Evolutionary conservation across 2,888 invertebrate species (phyloP), one percentile per base, ranked within the genome.

Genomic region (Nipponacmea schrenckii): DNA sequence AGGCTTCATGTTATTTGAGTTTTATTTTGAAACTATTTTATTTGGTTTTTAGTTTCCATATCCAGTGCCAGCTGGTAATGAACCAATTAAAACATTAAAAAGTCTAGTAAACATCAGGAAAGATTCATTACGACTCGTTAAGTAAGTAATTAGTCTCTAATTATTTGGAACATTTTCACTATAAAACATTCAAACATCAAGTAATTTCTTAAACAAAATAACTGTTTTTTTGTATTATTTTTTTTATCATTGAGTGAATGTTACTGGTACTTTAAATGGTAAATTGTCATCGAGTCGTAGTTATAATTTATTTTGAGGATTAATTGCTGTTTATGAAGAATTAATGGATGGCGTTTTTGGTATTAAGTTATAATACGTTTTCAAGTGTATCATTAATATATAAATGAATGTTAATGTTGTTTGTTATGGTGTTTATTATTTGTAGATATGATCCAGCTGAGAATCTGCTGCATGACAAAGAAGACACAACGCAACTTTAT

Each of bases 101-200:
- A 95, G 97, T 88, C 91, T 98, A 70, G 94, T 99, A 0, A 98
- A 99, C 88, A 97, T 99, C 75, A 92, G 99, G 65, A 98, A 98
- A 87, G 98, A 99, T 90, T 97, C 98, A 0, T 91, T 99, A 62
- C 92, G 96, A 76, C 94, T 99, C 89, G 94, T 97, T 27, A 93
- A 95, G 90, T 90, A 82, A 77, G 85, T 79, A 14, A 14, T 62
- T 26, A 14, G 14, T 50, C 15, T 20, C 7, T 2, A 24, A 24
- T 39, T 4, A 14, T 68, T 62, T 15, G n/a, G n/a, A n/a, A n/a
- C 44, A 27, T 10, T 39, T 5, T 24, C 62, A 56, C 56, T 56
- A 56, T n/a, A n/a, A n/a, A n/a, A n/a, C n/a, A n/a, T n/a, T 56
- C 31, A 31, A 31, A 31, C 5, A 31, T 31, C 3, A 31, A 31